A percentile compares a stretch with the other conserved stretches of the same genome.
Evolutionary conservation across 2,113 vertebrate species (phyloP).

Genomic region (Acanthisitta chloris): DNA sequence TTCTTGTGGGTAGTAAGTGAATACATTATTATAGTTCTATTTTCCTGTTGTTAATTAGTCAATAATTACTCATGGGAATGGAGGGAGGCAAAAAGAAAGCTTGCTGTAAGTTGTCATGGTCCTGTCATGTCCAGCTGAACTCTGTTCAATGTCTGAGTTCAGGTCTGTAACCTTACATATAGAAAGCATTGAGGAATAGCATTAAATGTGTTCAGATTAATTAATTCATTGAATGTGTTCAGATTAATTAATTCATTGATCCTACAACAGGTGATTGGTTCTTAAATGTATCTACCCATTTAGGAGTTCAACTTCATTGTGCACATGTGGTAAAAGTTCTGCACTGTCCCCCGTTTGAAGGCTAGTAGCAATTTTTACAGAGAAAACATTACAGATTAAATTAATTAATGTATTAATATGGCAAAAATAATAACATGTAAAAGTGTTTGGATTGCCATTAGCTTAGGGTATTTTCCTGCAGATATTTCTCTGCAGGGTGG

Average conservation of each 20-base stretch:
- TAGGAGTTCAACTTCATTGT: neutral
- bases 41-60: neutral
- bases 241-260: neutral
- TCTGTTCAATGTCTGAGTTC: neutral
- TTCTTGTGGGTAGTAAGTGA: conserved; percentile 73
- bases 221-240: neutral
- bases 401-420: neutral
- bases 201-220: neutral
- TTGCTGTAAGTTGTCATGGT: neutral
- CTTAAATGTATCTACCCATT: neutral
- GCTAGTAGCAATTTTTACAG: neutral
- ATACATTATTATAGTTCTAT: neutral
- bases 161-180: neutral
- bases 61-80: neutral
- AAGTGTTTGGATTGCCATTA: neutral
- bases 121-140: neutral
- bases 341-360: neutral
- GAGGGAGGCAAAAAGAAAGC: accelerated
- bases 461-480: neutral
- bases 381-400: neutral
- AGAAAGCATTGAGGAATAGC: neutral
- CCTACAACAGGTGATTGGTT: neutral
- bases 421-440: neutral
- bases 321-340: neutral
- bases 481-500: neutral